Conservation (phyloP, 2,797 vertebrate species). For the Notamacropus eugenii region DNA sequence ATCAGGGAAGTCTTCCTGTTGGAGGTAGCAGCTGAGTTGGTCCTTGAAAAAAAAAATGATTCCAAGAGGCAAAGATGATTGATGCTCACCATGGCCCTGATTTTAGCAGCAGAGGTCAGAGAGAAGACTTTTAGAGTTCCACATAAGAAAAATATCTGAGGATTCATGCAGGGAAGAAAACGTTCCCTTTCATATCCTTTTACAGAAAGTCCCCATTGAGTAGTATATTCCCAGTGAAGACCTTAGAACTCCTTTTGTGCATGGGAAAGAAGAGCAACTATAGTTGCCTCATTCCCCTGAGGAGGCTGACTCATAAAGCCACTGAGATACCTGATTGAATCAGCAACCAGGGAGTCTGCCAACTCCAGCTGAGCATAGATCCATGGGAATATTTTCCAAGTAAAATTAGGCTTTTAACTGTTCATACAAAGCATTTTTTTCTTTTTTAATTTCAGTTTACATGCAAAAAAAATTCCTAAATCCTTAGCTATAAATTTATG, state of each 20-base stretch:
- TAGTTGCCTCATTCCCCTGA: slow-evolving; percentile 51
- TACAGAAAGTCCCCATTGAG: background rate
- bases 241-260: slow-evolving; percentile 22
- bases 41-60: background rate
- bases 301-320: slow-evolving; percentile 50
- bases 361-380: slow-evolving; percentile 61
- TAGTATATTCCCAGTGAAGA: background rate
- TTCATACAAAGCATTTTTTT: slow-evolving; percentile 14
- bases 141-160: background rate
- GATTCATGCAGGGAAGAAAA: background rate
- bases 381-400: slow-evolving; percentile 23
- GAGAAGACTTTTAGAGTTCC: background rate
- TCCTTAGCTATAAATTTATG: slow-evolving; percentile 46
- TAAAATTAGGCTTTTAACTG: slow-evolving; percentile 26
- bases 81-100: background rate
- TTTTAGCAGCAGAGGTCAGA: background rate
- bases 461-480: slow-evolving; percentile 55
- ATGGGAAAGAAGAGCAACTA: slow-evolving; percentile 35
- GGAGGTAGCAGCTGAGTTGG: background rate
- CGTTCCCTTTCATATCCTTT: slow-evolving; percentile 25
- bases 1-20: background rate
- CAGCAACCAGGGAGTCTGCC: slow-evolving; percentile 44
- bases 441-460: slow-evolving; percentile 16
- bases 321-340: slow-evolving; percentile 21
- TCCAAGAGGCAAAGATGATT: background rate